Conservation (phyloP, 2,888 invertebrate genomes). For the Chloromyia formosa region DNA sequence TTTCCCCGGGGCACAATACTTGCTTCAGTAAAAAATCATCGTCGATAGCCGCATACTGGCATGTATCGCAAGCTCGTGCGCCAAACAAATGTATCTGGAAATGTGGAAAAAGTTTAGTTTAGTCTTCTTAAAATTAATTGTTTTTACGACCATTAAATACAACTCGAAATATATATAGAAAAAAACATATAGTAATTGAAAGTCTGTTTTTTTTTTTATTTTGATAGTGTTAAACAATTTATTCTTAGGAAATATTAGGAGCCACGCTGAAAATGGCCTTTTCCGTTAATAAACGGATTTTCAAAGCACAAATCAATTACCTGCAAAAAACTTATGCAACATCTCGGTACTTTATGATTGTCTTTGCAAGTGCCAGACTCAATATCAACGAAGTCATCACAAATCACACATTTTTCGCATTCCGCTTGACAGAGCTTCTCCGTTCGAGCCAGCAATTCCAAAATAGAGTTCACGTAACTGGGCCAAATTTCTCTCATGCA, state of each 20-base stretch:
- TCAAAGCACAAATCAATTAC: slow-evolving; percentile 51
- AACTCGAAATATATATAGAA: background rate
- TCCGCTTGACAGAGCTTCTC: slow-evolving; percentile 36
- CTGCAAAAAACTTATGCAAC: slow-evolving; percentile 57
- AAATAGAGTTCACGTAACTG: background rate
- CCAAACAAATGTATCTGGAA: slow-evolving; percentile 54
- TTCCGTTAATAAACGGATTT: no score
- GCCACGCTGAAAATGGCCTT: no score
- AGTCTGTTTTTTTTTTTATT: background rate
- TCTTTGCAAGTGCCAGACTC: slow-evolving; percentile 51
- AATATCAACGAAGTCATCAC: slow-evolving; percentile 49
- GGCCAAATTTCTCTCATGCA: background rate
- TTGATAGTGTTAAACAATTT: no score
- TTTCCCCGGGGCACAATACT: slow-evolving; percentile 53
- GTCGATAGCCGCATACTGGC: slow-evolving; percentile 53
- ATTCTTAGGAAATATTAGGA: no score
- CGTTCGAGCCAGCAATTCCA: slow-evolving; percentile 25
- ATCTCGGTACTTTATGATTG: slow-evolving; percentile 53
- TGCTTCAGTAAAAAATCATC: slow-evolving; percentile 54
- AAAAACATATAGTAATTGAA: background rate
- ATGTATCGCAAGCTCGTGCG: slow-evolving; percentile 56
- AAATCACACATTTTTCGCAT: slow-evolving; percentile 53
- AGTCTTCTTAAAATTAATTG: background rate
- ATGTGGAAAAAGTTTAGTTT: background rate
- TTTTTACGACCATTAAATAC: background rate